These are phyloP conservation scores for Zaprionus ghesquierei DNA, from an alignment of 1,140 invertebrate genomes.

Conservation along the genomic window DNA sequence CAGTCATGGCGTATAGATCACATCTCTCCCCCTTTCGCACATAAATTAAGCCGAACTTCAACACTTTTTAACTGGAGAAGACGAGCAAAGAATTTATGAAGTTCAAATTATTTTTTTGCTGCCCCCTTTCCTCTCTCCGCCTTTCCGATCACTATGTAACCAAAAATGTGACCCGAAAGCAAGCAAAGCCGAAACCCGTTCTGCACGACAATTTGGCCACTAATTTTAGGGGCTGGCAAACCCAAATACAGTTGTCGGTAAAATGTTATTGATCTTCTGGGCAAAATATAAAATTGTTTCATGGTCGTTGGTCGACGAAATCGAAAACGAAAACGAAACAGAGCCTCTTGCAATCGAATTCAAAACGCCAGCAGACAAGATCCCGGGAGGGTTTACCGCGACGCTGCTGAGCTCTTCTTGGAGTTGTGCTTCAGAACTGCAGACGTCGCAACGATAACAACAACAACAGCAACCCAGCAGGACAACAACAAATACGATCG, in stretches of 20 bases:
- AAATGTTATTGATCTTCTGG: conserved; percentile 78
- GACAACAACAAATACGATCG: conserved; percentile 59
- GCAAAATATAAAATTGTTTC: conserved; percentile 80
- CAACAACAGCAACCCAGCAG: conserved; percentile 21
- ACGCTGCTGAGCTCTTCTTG: background rate
- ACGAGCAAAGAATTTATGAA: conserved; percentile 40
- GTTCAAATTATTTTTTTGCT: conserved; percentile 48
- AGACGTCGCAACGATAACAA: conserved; percentile 53
- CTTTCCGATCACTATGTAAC: conserved; percentile 48
- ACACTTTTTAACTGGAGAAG: conserved; percentile 45
- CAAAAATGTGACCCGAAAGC: conserved; percentile 63
- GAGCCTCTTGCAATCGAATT: conserved; percentile 63
- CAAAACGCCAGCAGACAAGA: conserved; percentile 54
- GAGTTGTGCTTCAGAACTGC: background rate
- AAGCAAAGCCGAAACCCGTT: conserved; percentile 34
- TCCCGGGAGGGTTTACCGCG: background rate
- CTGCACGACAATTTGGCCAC: conserved; percentile 71
- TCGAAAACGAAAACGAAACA: conserved; percentile 67
- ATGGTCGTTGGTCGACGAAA: conserved; percentile 51
- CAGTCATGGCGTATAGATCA: conserved; percentile 2
- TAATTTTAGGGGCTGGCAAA: conserved; percentile 62
- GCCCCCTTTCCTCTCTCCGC: background rate
- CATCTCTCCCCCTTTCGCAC: conserved; percentile 1
- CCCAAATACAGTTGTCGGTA: conserved; percentile 78
- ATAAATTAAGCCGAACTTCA: conserved; percentile 39